phyloP scores from a whole-genome alignment of 1,140 invertebrate species.

The Arctopsyche grandis region DNA sequence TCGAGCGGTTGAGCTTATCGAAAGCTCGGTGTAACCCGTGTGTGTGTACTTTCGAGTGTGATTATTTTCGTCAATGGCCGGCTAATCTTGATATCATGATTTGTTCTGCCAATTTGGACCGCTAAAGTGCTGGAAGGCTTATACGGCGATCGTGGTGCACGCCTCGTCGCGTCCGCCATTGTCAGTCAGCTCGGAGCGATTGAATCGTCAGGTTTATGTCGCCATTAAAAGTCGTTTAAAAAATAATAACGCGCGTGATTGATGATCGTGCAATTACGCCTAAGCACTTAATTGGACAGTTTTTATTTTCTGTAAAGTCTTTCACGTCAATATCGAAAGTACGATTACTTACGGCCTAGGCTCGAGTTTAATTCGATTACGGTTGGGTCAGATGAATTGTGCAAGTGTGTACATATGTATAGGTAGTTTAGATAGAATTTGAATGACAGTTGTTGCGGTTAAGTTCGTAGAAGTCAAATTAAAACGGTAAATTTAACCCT shows the following conservation, averaged over 20 bases:
- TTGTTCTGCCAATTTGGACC: slow-evolving; percentile 21
- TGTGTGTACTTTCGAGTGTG: too few species aligned
- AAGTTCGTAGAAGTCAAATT: slow-evolving; percentile 27
- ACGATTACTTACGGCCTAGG: neutral
- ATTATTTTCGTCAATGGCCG: neutral
- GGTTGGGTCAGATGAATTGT: neutral
- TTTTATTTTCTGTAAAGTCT: neutral
- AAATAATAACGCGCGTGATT: slow-evolving; percentile 11
- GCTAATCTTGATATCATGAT: neutral
- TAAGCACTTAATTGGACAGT: slow-evolving; percentile 20
- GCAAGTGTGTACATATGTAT: too few species aligned
- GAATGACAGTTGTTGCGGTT: slow-evolving; percentile 16
- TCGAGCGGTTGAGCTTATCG: too few species aligned
- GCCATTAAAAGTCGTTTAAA: slow-evolving; percentile 23
- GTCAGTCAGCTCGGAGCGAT: neutral
- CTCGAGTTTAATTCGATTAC: slow-evolving; percentile 3
- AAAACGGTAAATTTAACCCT: slow-evolving; percentile 28
- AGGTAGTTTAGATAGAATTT: too few species aligned
- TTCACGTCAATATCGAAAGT: neutral
- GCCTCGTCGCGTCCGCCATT: neutral
- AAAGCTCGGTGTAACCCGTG: too few species aligned
- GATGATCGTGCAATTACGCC: slow-evolving; percentile 5
- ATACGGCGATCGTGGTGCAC: neutral
- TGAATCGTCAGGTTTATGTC: slow-evolving; percentile 21
- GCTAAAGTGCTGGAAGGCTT: neutral